Conservation (phyloP, 2,888 invertebrate genomes). For the Leucophora obtusa region DNA sequence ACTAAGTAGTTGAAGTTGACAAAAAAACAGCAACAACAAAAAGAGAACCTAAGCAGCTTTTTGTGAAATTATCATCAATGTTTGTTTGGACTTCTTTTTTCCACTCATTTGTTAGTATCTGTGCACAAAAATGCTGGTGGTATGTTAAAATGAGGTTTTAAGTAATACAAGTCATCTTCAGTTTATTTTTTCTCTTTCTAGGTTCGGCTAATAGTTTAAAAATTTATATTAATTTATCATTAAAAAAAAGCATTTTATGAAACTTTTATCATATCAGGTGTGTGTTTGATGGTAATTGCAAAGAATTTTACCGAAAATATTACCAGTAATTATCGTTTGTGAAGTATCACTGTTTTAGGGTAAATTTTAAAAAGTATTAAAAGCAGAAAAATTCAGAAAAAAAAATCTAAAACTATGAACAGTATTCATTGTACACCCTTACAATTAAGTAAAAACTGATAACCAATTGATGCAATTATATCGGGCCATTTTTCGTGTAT, state of each 20-base stretch:
- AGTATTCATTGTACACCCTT: no score
- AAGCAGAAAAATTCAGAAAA: no score
- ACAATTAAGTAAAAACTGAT: no score
- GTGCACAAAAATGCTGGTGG: constrained; percentile 23
- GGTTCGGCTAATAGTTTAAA: constrained; percentile 55
- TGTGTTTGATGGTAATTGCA: background rate
- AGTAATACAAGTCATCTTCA: constrained; percentile 27
- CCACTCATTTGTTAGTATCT: constrained; percentile 13
- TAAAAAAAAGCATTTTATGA: constrained; percentile 12
- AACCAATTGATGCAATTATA: no score
- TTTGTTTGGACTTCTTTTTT: constrained; percentile 21
- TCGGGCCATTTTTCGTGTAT: no score
- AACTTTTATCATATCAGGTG: constrained; percentile 43
- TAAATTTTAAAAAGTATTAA: no score
- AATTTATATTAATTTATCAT: constrained; percentile 47
- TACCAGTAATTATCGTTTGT: no score
- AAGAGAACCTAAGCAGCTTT: constrained; percentile 42
- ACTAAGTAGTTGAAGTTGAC: constrained; percentile 5
- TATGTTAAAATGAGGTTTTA: constrained; percentile 25
- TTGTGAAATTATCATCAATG: constrained; percentile 56
- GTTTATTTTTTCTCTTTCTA: background rate
- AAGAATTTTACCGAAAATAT: no score
- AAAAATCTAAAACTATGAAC: no score
- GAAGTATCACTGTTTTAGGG: no score
- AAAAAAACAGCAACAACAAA: no score